Conservation (phyloP, 2,888 invertebrate species). For the Anagyrus pseudococci region DNA sequence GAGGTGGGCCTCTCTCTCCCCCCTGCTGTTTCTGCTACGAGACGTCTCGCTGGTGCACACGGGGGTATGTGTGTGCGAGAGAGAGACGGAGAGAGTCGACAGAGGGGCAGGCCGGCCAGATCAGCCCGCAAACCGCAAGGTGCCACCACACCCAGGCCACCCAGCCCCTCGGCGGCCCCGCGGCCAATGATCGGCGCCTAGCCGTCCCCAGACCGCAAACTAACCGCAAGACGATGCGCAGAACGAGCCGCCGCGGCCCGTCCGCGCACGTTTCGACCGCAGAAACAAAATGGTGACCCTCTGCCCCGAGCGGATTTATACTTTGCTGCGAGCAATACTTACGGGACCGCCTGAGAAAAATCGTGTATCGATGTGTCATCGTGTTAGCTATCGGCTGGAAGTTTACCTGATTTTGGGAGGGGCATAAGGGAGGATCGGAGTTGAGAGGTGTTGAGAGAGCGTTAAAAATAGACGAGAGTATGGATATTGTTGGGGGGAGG, state of each 20-base stretch:
- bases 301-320: background rate
- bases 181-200: conserved; percentile 62
- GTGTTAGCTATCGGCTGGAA: too few relatives aligned
- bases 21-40: conserved; percentile 1
- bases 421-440: too few relatives aligned
- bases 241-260: conserved; percentile 51
- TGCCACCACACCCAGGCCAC: conserved; percentile 60
- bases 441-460: too few relatives aligned
- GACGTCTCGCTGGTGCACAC: background rate
- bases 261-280: conserved; percentile 52
- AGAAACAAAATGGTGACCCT: conserved; percentile 59
- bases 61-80: conserved; percentile 1
- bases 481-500: too few relatives aligned
- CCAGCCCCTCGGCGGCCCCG: conserved; percentile 51
- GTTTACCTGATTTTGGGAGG: too few relatives aligned
- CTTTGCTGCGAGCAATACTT: background rate
- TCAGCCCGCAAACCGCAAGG: conserved; percentile 62
- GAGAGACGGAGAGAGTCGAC: background rate
- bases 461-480: too few relatives aligned
- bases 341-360: too few relatives aligned
- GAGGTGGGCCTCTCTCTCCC: conserved; percentile 11
- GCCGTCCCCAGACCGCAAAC: conserved; percentile 60
- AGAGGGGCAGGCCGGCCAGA: conserved; percentile 43
- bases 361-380: too few relatives aligned
- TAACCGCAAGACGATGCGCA: conserved; percentile 63